Conservation (phyloP, 2,888 invertebrate genomes). For the Neuroscelio doddi region DNA sequence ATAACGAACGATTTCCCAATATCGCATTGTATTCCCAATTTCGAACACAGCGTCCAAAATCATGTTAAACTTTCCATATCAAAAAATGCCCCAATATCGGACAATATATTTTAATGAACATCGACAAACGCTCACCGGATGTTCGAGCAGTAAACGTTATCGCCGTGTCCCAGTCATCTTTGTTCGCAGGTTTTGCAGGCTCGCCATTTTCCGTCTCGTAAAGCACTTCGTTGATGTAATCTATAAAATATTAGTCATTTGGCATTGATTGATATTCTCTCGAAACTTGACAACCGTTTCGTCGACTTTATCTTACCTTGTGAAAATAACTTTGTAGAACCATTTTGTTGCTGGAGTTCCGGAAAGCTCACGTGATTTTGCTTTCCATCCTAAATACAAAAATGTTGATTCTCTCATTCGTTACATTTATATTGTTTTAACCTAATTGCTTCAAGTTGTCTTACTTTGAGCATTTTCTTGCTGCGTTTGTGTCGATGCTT, state of each 20-base stretch:
- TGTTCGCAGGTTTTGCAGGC: conserved; percentile 74
- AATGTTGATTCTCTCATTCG: background rate
- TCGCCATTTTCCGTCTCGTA: conserved; percentile 78
- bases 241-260: conserved; percentile 76
- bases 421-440: no score
- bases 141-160: conserved; percentile 93
- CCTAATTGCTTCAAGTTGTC: no score
- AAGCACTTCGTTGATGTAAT: conserved; percentile 89
- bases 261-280: no score
- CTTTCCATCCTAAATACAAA: conserved; percentile 82
- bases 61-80: no score
- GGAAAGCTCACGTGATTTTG: conserved; percentile 92
- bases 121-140: conserved; percentile 80
- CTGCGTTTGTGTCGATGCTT: conserved; percentile 87
- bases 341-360: conserved; percentile 92
- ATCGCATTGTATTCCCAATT: no score
- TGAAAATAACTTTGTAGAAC: conserved; percentile 89
- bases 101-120: background rate
- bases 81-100: no score
- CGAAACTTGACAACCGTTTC: conserved; percentile 14
- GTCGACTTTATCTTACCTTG: no score
- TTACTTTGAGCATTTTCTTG: conserved; percentile 87
- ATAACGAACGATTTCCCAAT: no score
- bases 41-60: no score
- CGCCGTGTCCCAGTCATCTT: conserved; percentile 88